These are phyloP conservation scores for Apotomis betuletana DNA, from an alignment of 2,888 invertebrate species.

Conservation along the genomic window DNA sequence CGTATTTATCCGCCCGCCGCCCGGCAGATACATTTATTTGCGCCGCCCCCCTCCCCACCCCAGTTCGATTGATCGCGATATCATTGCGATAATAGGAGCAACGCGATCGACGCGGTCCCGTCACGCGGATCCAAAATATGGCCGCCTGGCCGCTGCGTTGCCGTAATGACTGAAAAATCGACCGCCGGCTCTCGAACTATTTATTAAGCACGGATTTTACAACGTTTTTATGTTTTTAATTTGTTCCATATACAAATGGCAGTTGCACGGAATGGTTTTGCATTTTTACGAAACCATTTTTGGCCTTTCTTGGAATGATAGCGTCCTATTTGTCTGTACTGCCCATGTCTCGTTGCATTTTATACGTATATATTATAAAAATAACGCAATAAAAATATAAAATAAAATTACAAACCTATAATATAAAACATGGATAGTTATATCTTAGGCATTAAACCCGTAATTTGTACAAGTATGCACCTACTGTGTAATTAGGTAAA, in stretches of 20 bases:
- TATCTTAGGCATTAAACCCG: too few species aligned
- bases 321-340: too few species aligned
- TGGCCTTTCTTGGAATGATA: background rate
- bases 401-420: too few species aligned
- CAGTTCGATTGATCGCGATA: constrained; percentile 83
- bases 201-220: constrained; percentile 25
- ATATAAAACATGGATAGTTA: too few species aligned
- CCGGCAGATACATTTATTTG: constrained; percentile 82
- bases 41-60: constrained; percentile 59
- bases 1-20: constrained; percentile 82
- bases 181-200: constrained; percentile 49
- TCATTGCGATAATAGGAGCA: constrained; percentile 82
- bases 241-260: constrained; percentile 16
- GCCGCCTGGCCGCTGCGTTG: constrained; percentile 49
- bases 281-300: background rate
- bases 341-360: too few species aligned
- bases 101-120: constrained; percentile 71
- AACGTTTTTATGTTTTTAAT: constrained; percentile 26
- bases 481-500: too few species aligned
- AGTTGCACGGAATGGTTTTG: background rate
- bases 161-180: constrained; percentile 55
- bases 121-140: constrained; percentile 71
- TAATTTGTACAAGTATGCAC: too few species aligned
- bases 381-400: too few species aligned
- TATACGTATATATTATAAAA: too few species aligned